phyloP scores from a whole-genome alignment of 2,113 vertebrate genomes.

The Notechis scutatus region DNA sequence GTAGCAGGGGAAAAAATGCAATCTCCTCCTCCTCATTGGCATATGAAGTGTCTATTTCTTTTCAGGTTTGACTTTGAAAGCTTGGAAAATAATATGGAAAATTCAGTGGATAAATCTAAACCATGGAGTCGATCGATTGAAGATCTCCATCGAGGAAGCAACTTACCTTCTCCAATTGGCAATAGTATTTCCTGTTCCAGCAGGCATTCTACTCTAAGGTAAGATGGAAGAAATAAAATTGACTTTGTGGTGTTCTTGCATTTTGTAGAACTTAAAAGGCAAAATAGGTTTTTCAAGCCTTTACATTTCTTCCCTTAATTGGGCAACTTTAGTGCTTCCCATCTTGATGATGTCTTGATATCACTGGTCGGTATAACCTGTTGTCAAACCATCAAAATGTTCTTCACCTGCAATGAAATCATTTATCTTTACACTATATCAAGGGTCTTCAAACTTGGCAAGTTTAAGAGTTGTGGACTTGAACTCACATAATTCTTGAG shows the following conservation, averaged over 20 bases:
- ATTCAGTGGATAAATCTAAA: conserved; percentile 84
- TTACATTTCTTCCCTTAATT: neutral
- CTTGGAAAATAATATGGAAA: conserved; percentile 85
- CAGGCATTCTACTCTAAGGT: conserved; percentile 88
- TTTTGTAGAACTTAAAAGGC: neutral
- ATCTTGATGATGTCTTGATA: neutral
- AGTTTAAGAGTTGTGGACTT: too few species aligned
- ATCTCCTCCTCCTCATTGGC: neutral
- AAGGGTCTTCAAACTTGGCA: too few species aligned
- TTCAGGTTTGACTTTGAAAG: conserved; percentile 91
- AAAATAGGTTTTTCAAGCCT: neutral
- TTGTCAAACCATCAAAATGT: neutral
- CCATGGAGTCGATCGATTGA: conserved; percentile 95
- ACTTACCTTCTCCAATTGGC: conserved; percentile 82
- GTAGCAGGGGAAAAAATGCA: neutral
- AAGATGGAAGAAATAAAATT: conserved; percentile 15
- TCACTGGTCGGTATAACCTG: neutral
- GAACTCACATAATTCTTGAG: too few species aligned
- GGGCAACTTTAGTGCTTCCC: neutral
- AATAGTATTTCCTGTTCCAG: conserved; percentile 81
- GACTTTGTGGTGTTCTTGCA: neutral
- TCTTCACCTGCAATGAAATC: neutral
- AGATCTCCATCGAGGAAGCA: conserved; percentile 87
- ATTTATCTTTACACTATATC: neutral
- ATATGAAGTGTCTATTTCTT: neutral